A percentile compares a stretch with the other conserved stretches of the same genome.
Conservation (phyloP, 2,113 vertebrate species). For the Cebus imitator region DNA sequence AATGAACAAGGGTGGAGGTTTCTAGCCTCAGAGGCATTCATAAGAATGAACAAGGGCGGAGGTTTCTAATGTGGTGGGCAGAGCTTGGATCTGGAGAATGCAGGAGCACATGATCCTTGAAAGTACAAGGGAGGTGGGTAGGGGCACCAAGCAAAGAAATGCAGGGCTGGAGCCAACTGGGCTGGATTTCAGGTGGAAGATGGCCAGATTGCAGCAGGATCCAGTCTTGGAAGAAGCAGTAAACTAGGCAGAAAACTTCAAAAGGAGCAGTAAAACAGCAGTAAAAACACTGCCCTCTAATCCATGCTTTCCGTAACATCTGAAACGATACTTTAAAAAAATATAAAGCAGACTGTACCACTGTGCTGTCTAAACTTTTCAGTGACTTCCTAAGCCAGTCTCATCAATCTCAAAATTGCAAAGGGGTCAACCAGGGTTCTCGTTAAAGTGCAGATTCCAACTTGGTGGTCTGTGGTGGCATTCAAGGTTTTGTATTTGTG, state of each 20-base stretch:
- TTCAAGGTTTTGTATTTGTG: not conserved
- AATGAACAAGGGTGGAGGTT: not conserved
- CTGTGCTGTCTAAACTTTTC: not conserved
- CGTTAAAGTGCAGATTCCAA: not conserved
- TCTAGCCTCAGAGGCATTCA: not conserved
- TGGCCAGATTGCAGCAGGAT: not conserved
- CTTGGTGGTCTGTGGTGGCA: not conserved
- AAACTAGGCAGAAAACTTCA: not conserved
- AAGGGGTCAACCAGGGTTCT: not conserved
- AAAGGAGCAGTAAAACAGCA: not conserved
- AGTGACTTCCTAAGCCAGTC: not conserved
- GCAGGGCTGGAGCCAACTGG: not conserved
- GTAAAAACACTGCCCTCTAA: not conserved
- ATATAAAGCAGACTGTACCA: not conserved
- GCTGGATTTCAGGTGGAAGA: not conserved
- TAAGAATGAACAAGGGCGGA: not conserved
- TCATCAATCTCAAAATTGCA: not conserved
- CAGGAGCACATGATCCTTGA: not conserved
- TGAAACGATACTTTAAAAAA: not conserved
- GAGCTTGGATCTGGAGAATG: not conserved
- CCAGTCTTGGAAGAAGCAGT: not conserved
- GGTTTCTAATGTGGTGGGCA: not conserved
- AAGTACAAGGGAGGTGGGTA: not conserved
- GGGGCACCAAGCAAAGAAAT: not conserved
- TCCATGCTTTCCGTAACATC: not conserved